Evolutionary conservation across 2,797 vertebrate genomes (phyloP).

Genomic region (Psittacula derbiana): DNA sequence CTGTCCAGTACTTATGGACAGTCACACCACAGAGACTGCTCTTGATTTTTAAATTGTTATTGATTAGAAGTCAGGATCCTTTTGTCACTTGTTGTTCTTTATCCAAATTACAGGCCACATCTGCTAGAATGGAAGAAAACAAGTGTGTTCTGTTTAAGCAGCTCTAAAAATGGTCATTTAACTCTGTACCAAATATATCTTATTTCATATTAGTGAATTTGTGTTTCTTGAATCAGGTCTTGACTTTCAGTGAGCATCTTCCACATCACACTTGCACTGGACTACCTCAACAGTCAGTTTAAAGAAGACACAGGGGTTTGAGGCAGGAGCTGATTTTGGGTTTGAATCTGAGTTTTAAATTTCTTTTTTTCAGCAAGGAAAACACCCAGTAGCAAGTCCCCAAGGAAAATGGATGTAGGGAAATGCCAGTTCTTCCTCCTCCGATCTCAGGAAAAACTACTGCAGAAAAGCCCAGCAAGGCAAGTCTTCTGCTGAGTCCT

Average conservation of each 20-base stretch:
- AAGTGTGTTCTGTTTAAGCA: not conserved
- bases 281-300: not conserved
- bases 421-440: not conserved
- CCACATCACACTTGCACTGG: fast-evolving
- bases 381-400: not conserved
- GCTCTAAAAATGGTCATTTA: not conserved
- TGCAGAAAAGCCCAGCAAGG: not conserved
- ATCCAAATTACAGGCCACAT: not conserved
- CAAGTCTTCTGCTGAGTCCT: not conserved
- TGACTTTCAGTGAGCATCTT: not conserved
- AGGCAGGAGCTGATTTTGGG: not conserved
- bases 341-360: not conserved
- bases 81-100: not conserved
- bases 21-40: not conserved
- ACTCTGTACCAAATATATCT: not conserved
- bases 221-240: not conserved
- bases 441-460: not conserved
- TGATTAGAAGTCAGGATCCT: not conserved
- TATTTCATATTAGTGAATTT: not conserved
- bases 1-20: not conserved
- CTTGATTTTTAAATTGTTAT: not conserved
- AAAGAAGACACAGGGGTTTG: not conserved
- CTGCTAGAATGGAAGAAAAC: not conserved
- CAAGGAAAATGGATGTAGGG: not conserved
- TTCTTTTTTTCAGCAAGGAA: not conserved